A percentile compares a stretch with the other conserved stretches of the same genome.
Conservation (phyloP, 2,113 vertebrate species). For the Penelope pileata region DNA sequence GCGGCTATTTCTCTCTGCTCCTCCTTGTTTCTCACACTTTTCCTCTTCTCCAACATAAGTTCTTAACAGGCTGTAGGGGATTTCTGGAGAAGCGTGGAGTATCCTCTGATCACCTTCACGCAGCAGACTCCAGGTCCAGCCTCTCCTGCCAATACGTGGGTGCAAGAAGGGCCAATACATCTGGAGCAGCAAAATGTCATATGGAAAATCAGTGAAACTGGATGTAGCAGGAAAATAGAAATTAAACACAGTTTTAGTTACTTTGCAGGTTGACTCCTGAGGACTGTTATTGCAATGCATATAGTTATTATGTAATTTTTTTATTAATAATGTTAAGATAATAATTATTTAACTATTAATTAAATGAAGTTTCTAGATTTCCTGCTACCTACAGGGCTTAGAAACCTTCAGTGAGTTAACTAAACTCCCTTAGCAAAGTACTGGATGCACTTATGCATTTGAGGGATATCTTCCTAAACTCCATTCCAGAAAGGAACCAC, state of each 20-base stretch:
- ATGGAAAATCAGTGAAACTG: rapidly evolving
- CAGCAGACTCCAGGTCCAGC: neutral
- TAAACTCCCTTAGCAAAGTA: neutral
- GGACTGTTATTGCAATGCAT: neutral
- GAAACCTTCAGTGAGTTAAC: neutral
- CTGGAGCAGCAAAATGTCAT: neutral
- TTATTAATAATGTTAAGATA: neutral
- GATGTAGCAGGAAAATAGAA: neutral
- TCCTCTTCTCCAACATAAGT: neutral
- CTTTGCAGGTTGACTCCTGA: neutral
- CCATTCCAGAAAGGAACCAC: neutral
- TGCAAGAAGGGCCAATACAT: neutral
- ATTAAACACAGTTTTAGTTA: neutral
- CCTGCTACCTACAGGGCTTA: neutral
- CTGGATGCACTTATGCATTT: neutral
- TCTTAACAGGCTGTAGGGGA: rapidly evolving
- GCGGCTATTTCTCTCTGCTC: neutral
- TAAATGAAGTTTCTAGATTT: neutral
- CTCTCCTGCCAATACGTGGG: neutral
- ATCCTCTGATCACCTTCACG: rapidly evolving
- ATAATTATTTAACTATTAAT: neutral
- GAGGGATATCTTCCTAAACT: neutral
- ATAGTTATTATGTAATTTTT: neutral
- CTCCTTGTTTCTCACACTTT: neutral
- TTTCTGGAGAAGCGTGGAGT: neutral